Conservation (phyloP, 2,797 vertebrate species). For the Apogon hyalosoma region DNA sequence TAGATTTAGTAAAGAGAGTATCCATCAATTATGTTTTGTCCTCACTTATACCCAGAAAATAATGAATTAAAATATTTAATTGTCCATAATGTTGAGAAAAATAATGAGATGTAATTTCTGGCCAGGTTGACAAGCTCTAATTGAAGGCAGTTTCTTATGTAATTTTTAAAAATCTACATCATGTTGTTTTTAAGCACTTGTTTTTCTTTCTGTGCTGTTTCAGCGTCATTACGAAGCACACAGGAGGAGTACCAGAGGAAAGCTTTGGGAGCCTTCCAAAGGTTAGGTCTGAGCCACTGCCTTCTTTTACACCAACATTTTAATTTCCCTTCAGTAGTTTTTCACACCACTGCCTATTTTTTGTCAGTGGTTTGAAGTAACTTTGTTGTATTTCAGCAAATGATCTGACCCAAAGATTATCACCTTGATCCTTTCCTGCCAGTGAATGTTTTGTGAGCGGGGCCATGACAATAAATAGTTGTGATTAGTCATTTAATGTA, state of each 20-base stretch:
- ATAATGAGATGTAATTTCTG: no score
- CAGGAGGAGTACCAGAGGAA: conserved; percentile 98
- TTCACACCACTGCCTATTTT: conserved; percentile 8
- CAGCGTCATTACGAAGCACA: conserved; percentile 93
- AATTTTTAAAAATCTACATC: background rate
- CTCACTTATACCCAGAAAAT: no score
- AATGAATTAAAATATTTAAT: no score
- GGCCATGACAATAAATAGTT: no score
- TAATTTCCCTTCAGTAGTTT: conserved; percentile 9
- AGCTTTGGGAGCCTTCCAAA: conserved; percentile 96
- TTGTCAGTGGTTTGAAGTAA: background rate
- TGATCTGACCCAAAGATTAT: background rate
- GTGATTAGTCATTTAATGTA: no score
- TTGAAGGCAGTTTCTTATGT: background rate
- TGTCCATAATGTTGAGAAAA: no score
- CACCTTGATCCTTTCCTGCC: no score
- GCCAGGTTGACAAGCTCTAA: no score
- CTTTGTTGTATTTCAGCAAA: background rate
- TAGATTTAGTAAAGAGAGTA: no score
- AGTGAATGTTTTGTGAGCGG: no score
- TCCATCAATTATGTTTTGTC: no score
- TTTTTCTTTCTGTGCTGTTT: conserved; percentile 50
- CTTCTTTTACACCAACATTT: conserved; percentile 41
- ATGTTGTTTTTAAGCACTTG: background rate
- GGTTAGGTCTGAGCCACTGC: conserved; percentile 82